Percentiles rank a stretch among this genome's conserved stretches.
Conservation (phyloP, 2,888 invertebrate genomes). For the Pasiphila rectangulata region DNA sequence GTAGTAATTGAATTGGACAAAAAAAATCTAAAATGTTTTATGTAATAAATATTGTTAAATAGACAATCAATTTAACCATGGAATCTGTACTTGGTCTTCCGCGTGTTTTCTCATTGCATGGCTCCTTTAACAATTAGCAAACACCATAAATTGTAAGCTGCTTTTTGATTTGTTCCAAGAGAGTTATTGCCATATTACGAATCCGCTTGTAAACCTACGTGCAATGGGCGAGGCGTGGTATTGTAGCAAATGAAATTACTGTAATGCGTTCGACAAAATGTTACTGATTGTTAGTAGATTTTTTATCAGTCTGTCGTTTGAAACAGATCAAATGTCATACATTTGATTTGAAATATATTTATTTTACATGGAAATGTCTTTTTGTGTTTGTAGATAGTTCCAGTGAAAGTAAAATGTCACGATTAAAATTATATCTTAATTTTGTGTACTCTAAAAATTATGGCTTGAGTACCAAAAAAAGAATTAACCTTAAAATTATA, state of each 20-base stretch:
- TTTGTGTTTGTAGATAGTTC: conserved; percentile 79
- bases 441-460: conserved; percentile 48
- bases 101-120: conserved; percentile 60
- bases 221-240: conserved; percentile 59
- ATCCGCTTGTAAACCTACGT: conserved; percentile 43
- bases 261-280: conserved; percentile 77
- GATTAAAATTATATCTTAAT: conserved; percentile 50
- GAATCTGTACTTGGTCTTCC: conserved; percentile 55
- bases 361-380: conserved; percentile 78
- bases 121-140: conserved; percentile 32
- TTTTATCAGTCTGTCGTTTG: conserved; percentile 76
- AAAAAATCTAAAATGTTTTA: conserved; percentile 65
- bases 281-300: conserved; percentile 79
- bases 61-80: conserved; percentile 69
- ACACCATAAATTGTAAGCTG: conserved; percentile 20
- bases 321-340: conserved; percentile 79
- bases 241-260: conserved; percentile 70
- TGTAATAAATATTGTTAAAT: conserved; percentile 56
- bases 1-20: conserved; percentile 63
- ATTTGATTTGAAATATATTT: conserved; percentile 81
- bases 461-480: conserved; percentile 50
- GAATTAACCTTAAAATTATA: conserved; percentile 47
- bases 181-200: conserved; percentile 30
- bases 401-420: conserved; percentile 63
- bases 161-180: conserved; percentile 25